A percentile compares a stretch with the other conserved stretches of the same genome.
These are phyloP conservation scores for Junonia oenone DNA, from an alignment of 2,888 invertebrate species.

Conservation along the genomic window DNA sequence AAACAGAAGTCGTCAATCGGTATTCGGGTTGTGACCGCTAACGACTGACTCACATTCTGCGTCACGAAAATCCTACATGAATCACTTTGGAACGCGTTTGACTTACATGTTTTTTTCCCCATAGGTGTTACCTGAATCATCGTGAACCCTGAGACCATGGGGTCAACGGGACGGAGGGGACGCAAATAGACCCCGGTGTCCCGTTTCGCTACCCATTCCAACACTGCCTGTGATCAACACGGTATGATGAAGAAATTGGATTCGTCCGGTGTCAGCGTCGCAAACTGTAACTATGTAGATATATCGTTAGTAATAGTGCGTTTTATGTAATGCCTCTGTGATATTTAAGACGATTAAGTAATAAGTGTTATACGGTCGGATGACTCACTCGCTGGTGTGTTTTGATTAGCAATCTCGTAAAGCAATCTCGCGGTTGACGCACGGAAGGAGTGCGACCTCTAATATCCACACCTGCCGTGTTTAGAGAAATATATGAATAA, in stretches of 20 bases:
- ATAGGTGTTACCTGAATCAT: constrained; percentile 48
- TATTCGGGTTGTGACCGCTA: constrained; percentile 43
- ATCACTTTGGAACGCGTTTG: constrained; percentile 43
- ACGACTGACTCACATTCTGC: constrained; percentile 58
- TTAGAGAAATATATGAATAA: constrained; percentile 5
- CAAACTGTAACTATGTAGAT: constrained; percentile 47
- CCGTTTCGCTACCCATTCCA: constrained; percentile 55
- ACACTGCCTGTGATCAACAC: constrained; percentile 68
- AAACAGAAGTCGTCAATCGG: constrained; percentile 20
- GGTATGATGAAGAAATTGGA: constrained; percentile 62
- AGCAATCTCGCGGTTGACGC: constrained; percentile 36
- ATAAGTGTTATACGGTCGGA: constrained; percentile 35
- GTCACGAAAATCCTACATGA: constrained; percentile 53
- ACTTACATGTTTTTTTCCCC: constrained; percentile 49
- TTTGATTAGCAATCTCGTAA: constrained; percentile 53
- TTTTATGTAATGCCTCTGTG: constrained; percentile 60
- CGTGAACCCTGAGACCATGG: constrained; percentile 25
- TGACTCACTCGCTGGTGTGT: constrained; percentile 51
- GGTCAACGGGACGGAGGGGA: constrained; percentile 25
- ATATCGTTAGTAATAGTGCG: constrained; percentile 33
- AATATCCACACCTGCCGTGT: constrained; percentile 18
- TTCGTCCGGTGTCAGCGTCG: constrained; percentile 65
- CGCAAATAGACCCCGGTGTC: constrained; percentile 33
- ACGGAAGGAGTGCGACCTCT: constrained; percentile 14
- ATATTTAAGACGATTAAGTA: constrained; percentile 66